These are phyloP conservation scores for Mythimna lalbum DNA, from an alignment of 2,888 invertebrate species.

Conservation along the genomic window DNA sequence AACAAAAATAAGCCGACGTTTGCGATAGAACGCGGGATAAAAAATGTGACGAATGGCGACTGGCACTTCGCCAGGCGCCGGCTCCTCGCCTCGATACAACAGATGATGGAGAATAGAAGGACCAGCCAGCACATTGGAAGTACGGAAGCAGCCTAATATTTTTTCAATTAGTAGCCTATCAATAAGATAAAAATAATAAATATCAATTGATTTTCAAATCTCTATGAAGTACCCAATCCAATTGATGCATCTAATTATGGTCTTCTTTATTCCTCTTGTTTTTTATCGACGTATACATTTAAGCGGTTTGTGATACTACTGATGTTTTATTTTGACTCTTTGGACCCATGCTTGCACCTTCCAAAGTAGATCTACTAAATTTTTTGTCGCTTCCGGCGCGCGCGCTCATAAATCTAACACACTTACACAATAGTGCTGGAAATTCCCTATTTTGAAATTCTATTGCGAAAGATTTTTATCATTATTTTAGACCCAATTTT, in stretches of 20 bases:
- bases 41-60: conserved; percentile 58
- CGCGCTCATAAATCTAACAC: conserved; percentile 25
- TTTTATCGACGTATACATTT: not conserved
- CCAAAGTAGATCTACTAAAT: conserved; percentile 17
- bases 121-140: not conserved
- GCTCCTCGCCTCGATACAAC: conserved; percentile 5
- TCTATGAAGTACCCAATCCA: no score
- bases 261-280: not conserved
- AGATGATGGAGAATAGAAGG: conserved; percentile 20
- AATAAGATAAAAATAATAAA: no score
- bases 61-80: conserved; percentile 58
- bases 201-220: no score
- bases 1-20: conserved; percentile 63
- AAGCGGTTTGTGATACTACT: no score
- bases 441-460: conserved; percentile 38
- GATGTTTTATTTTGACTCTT: no score
- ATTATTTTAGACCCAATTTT: conserved; percentile 10
- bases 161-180: no score
- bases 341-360: not conserved
- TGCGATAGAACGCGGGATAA: conserved; percentile 52
- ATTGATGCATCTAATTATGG: not conserved
- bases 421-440: conserved; percentile 27
- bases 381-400: not conserved
- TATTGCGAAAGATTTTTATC: conserved; percentile 19
- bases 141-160: no score